Base-by-base conservation (phyloP, 2,888 invertebrate species). In the Lasioglossum marginatum region DNA sequence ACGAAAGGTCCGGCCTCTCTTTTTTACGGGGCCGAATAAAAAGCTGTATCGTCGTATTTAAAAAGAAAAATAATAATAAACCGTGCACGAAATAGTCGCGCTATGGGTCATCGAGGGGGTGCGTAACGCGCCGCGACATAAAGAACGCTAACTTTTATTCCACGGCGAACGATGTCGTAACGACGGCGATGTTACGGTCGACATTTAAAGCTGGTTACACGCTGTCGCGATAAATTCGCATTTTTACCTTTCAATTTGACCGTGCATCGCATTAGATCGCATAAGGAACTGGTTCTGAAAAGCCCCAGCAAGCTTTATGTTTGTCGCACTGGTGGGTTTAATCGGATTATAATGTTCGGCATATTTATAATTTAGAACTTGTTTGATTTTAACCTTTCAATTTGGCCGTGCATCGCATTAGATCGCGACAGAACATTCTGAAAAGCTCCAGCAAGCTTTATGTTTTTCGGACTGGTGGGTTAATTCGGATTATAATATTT, bases 131-230 rank as follows among this genome's bases (percentile, higher is more conserved):
- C n/a, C 52, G 31, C 12, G 8, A 19, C 43, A 23, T 63, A 84
- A 84, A 72, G 74, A n/a, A 75, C 63, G 60, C 31, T 75, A 84
- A 79, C 63, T 75, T 79, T 85, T 84, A 85, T 84, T 79, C 63
- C 71, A 16, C 23, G 19, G 37, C 23, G 66, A 60, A 52, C 74
- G 23, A 37, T 45, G 74, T 75, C 85, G 79, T 83, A 84, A 83
- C 70, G 45, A 19, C 10, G 60, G 14, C 60, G 74, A 70, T 40
- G 60, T 72, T 72, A 60, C 3, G 71, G 34, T 48, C 37, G 52
- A 63, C 43, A 71, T 48, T 72, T 83, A 63, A 83, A 48, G 23
- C 3, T 6, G 45, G 34, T 27, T n/a, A 23, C 45, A 34, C 8
- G 2, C 6, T 27, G 34, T 45, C 45, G 27, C 8, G 66, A 27